These are phyloP conservation scores for Peromyscus nudipes DNA, from an alignment of 2,797 vertebrate species.

Conservation along the genomic window DNA sequence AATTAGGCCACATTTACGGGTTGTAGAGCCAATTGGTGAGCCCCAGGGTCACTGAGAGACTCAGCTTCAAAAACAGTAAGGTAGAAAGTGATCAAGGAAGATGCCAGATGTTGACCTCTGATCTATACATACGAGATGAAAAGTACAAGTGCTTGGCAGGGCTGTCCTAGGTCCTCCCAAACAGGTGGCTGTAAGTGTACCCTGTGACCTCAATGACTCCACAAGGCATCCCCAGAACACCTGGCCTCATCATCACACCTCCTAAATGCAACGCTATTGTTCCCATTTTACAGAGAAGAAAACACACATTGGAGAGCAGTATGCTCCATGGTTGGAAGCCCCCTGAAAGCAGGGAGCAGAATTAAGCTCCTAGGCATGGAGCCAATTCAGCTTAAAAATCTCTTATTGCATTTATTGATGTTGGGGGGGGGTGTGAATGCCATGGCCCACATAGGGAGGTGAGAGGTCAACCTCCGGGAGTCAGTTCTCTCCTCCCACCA, in stretches of 20 bases:
- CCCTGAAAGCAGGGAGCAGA: background rate
- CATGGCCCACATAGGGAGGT: background rate
- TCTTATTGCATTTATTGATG: background rate
- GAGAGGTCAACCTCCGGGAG: background rate
- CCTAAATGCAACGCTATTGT: background rate
- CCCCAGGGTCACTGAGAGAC: background rate
- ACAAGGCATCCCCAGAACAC: background rate
- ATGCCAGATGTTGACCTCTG: background rate
- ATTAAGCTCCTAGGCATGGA: rapidly evolving
- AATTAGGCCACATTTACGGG: background rate
- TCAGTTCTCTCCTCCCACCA: background rate
- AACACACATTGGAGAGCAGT: background rate
- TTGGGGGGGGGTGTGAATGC: no score
- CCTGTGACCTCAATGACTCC: background rate
- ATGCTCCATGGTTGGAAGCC: background rate
- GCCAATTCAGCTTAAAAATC: background rate
- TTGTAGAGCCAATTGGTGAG: background rate
- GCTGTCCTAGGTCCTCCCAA: background rate
- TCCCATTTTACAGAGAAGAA: background rate
- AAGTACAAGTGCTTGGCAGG: background rate
- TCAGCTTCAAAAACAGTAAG: background rate
- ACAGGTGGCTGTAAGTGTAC: no score
- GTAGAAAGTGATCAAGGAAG: background rate
- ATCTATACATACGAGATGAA: background rate
- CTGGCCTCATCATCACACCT: background rate